Percentiles rank a stretch among this genome's conserved stretches.
Conservation (phyloP, 2,888 invertebrate species). For the Hemicrepidius hirtus region DNA sequence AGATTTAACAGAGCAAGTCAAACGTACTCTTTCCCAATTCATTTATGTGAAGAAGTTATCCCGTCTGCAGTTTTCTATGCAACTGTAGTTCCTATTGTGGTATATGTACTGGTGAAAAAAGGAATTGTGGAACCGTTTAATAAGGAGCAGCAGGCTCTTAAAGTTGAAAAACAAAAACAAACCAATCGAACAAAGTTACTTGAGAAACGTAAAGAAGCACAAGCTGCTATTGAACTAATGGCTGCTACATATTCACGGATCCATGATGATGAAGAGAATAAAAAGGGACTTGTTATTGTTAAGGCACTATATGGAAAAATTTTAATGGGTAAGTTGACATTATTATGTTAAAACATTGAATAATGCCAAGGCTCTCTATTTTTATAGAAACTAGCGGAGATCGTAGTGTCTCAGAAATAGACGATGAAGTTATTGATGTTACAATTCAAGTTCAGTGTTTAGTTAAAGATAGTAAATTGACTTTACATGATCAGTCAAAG, state of each 20-base stretch:
- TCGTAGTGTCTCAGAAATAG: conserved; percentile 59
- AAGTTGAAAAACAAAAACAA: conserved; percentile 88
- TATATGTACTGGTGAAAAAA: conserved; percentile 88
- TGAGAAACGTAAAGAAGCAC: conserved; percentile 89
- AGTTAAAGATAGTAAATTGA: conserved; percentile 91
- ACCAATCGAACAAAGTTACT: conserved; percentile 85
- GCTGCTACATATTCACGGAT: conserved; percentile 91
- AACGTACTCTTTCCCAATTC: conserved; percentile 91
- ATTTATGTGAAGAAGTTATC: conserved; percentile 91
- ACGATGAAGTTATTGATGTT: conserved; percentile 86
- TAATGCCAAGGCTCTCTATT: neutral
- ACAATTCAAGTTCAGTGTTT: conserved; percentile 96
- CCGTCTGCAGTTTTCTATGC: conserved; percentile 96
- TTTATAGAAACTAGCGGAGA: conserved; percentile 57
- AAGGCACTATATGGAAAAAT: conserved; percentile 89
- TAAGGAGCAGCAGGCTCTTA: conserved; percentile 84
- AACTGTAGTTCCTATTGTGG: conserved; percentile 88
- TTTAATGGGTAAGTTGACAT: conserved; percentile 62
- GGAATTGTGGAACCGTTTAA: conserved; percentile 90
- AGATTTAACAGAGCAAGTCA: conserved; percentile 92
- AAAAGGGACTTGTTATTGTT: conserved; percentile 89
- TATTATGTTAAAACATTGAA: neutral
- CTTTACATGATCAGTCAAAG: conserved; percentile 90
- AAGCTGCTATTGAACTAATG: conserved; percentile 93
- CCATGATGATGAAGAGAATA: conserved; percentile 85